Evolutionary conservation across 30 jellyfish, hydroid and myxozoan genomes (phyloP).

Genomic region (Rhopilema esculentum): DNA sequence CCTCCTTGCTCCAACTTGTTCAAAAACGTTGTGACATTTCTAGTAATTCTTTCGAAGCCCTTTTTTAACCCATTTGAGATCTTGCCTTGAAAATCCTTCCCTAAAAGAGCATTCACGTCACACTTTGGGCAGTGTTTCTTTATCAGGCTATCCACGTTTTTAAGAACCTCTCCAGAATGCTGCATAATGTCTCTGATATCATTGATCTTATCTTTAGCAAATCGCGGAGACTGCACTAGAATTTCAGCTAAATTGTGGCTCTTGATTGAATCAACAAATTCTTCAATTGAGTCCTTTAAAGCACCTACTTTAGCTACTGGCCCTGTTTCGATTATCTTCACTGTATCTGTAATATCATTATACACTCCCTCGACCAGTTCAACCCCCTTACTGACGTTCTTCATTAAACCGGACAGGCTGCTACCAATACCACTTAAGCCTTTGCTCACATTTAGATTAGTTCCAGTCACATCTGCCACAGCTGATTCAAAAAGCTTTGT

Average conservation of each 20-base stretch:
- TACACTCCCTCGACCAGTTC: slow-evolving; percentile 58
- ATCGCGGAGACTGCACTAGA: slow-evolving; percentile 83
- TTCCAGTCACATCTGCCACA: slow-evolving; percentile 49
- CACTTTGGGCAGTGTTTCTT: slow-evolving; percentile 77
- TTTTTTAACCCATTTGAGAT: slow-evolving; percentile 35
- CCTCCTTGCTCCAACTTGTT: slow-evolving; percentile 83
- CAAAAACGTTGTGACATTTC: slow-evolving; percentile 63
- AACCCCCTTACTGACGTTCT: slow-evolving; percentile 74
- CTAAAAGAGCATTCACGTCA: slow-evolving; percentile 69
- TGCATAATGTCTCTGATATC: slow-evolving; percentile 81
- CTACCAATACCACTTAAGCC: slow-evolving; percentile 77
- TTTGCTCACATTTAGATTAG: slow-evolving; percentile 47
- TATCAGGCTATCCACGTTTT: slow-evolving; percentile 48
- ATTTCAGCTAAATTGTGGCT: slow-evolving; percentile 80
- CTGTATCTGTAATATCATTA: slow-evolving; percentile 68
- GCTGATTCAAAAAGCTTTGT: slow-evolving; percentile 29
- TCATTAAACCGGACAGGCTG: slow-evolving; percentile 77
- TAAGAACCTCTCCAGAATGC: slow-evolving; percentile 81
- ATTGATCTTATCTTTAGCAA: slow-evolving; percentile 80
- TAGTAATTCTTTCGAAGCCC: slow-evolving; percentile 64
- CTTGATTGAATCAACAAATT: slow-evolving; percentile 73
- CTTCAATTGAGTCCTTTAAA: slow-evolving; percentile 78
- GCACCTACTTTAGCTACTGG: slow-evolving; percentile 93
- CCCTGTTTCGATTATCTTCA: slow-evolving; percentile 72
- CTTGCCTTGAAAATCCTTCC: slow-evolving; percentile 60